Evolutionary conservation across 1,140 invertebrate species (phyloP), one percentile per base, ranked within the genome.

Genomic region (Brachionus angularis): DNA sequence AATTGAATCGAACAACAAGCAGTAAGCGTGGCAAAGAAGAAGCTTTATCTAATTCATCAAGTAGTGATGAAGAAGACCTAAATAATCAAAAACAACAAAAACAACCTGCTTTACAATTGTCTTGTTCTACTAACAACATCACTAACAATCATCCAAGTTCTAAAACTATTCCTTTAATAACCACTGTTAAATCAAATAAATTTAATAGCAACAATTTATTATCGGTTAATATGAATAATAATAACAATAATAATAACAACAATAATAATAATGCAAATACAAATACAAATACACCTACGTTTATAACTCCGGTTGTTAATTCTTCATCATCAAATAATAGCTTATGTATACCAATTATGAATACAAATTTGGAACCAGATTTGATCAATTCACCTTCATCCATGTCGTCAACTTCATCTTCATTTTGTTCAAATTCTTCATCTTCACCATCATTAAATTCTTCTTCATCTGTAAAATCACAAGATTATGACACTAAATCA

Each of bases 11-110:
- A 42, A 42, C 10, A 42, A 16, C 10, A 10, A 67, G 25, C n/a
- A 31, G 62, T n/a, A 67, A 67, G 21, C 25, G 62, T 2, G 47
- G 62, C 5, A 67, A 67, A 67, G 47, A 67, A 47, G 62, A 67
- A 23, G 62, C 62, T 3, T 18, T 67, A 25, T 67, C 62, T 1
- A 67, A 47, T 31, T 67, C 62, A 27, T 47, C 39, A 12, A 50
- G 62, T 23, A 46, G 44, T 29, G 62, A 67, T 34, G 62, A 67
- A 14, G 62, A 67, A 29, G 49, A 52, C 23, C 25, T 5, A n/a
- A n/a, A n/a, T n/a, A 46, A 31, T 67, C 42, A 47, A 0, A 67
- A 31, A 33, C 16, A n/a, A 5, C 34, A 58, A 33, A 58, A 58
- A 58, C 33, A 58, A 31, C 21, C 53, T 2, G 36, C 16, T 39